These are phyloP conservation scores for Euschistus heros DNA, from an alignment of 1,140 invertebrate genomes.

Conservation along the genomic window DNA sequence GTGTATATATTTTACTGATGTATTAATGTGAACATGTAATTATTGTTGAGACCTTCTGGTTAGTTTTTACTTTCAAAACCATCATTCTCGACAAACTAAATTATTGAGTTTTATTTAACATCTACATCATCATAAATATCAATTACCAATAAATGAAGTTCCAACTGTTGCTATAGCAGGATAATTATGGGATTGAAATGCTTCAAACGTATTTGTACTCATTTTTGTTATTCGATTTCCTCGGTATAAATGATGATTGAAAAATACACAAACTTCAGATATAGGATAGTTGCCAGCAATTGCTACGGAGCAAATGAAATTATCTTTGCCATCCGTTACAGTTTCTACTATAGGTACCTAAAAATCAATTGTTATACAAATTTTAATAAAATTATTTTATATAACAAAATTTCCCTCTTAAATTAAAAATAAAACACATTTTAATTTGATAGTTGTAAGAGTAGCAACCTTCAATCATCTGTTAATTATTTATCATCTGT, in stretches of 20 bases:
- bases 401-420: no score
- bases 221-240: slow-evolving; percentile 85
- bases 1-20: background rate
- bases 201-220: slow-evolving; percentile 67
- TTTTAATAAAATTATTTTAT: background rate
- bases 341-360: slow-evolving; percentile 88
- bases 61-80: background rate
- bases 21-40: background rate
- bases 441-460: no score
- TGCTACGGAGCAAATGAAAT: slow-evolving; percentile 81
- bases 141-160: slow-evolving; percentile 51
- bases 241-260: slow-evolving; percentile 76
- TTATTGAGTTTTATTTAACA: background rate
- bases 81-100: background rate
- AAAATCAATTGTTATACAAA: slow-evolving; percentile 29
- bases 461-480: no score
- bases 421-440: no score
- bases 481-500: no score
- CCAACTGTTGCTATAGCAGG: slow-evolving; percentile 71
- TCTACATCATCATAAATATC: background rate
- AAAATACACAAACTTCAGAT: slow-evolving; percentile 88
- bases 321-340: slow-evolving; percentile 82
- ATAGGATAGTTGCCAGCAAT: slow-evolving; percentile 85
- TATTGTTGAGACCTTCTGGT: background rate
- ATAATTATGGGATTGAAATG: slow-evolving; percentile 86